These are phyloP conservation scores for Balaenoptera acutorostrata DNA, from an alignment of 2,113 vertebrate species.

Conservation along the genomic window DNA sequence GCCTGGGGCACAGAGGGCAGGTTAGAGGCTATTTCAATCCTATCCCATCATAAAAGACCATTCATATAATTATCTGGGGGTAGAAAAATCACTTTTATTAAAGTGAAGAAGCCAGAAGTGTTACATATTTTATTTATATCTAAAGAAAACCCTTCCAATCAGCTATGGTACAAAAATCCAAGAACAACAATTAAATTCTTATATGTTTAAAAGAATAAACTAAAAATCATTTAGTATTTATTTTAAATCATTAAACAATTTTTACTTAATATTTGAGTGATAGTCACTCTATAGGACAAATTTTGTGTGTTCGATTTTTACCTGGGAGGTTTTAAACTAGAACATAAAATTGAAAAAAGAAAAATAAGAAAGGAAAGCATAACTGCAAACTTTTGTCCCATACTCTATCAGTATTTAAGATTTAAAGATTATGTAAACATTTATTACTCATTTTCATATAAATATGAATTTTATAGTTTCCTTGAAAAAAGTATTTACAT, in stretches of 20 bases:
- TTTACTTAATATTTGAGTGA: neutral
- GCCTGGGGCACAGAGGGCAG: neutral
- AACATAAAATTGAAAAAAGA: neutral
- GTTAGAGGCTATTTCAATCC: neutral
- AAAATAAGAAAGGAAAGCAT: neutral
- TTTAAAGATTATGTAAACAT: neutral
- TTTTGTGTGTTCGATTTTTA: neutral
- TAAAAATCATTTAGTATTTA: neutral
- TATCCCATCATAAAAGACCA: neutral
- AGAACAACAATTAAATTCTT: neutral
- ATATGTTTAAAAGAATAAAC: neutral
- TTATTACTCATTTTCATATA: neutral
- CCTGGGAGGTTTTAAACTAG: neutral
- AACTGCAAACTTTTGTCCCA: neutral
- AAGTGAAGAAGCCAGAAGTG: neutral
- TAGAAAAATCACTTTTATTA: too few species aligned
- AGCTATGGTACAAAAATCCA: neutral
- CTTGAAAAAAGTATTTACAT: neutral
- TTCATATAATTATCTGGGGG: too few species aligned
- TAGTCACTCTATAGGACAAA: neutral
- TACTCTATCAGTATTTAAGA: neutral
- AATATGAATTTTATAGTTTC: neutral
- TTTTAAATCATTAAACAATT: neutral
- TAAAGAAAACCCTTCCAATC: neutral
- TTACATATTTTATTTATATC: neutral